Evolutionary conservation across 2,888 invertebrate species (phyloP).

Genomic region (Xestia c-nigrum): DNA sequence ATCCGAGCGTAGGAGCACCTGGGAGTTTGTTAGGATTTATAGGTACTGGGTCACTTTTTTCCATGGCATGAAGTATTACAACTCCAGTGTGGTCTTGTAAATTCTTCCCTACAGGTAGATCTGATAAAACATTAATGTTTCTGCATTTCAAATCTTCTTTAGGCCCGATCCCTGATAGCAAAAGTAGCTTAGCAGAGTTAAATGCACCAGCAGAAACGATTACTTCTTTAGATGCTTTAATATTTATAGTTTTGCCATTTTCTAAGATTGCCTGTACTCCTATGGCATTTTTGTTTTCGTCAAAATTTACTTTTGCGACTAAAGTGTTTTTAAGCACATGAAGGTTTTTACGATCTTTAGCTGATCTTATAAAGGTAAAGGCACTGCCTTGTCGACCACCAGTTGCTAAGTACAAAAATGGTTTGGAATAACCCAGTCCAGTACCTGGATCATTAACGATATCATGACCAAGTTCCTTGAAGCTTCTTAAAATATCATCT

Average conservation of each 20-base stretch:
- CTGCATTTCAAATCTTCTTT: constrained; percentile 81
- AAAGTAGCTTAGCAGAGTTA: constrained; percentile 91
- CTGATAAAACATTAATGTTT: constrained; percentile 89
- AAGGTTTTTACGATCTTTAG: constrained; percentile 57
- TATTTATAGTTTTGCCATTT: constrained; percentile 33
- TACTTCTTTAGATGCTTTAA: constrained; percentile 89
- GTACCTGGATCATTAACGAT: constrained; percentile 42
- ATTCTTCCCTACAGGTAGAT: constrained; percentile 93
- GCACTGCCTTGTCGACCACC: constrained; percentile 48
- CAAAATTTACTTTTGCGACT: constrained; percentile 59
- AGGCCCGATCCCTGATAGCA: constrained; percentile 92
- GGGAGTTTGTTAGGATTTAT: constrained; percentile 32
- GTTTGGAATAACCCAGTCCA: constrained; percentile 41
- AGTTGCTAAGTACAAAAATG: constrained; percentile 3
- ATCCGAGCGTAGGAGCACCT: constrained; percentile 37
- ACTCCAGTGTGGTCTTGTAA: constrained; percentile 92
- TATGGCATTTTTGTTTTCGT: constrained; percentile 55
- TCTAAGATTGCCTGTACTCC: constrained; percentile 50
- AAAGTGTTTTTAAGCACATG: constrained; percentile 61
- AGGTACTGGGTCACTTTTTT: constrained; percentile 12
- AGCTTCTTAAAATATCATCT: constrained; percentile 35
- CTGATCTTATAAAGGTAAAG: constrained; percentile 30
- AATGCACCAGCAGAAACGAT: constrained; percentile 90
- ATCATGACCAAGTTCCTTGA: constrained; percentile 42
- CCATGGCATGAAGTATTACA: constrained; percentile 37